A percentile compares a stretch with the other conserved stretches of the same genome.
phyloP scores from a whole-genome alignment of 1,140 invertebrate species.

The Drosophila arizonae region DNA sequence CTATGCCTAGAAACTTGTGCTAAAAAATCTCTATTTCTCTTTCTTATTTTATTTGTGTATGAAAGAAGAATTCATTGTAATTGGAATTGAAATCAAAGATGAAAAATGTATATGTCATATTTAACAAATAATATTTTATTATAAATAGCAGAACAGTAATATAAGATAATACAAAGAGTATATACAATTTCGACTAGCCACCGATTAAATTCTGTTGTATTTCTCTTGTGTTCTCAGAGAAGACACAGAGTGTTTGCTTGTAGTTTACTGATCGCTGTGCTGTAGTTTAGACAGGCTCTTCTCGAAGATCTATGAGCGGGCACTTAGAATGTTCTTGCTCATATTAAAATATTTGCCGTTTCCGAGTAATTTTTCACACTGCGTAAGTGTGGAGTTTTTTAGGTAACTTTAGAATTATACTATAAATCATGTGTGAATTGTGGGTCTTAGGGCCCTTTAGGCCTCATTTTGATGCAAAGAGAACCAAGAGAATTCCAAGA shows the following conservation, averaged over 20 bases:
- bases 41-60: too few species aligned
- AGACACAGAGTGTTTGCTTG: background rate
- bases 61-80: too few species aligned
- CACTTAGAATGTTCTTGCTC: background rate
- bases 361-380: conserved; percentile 7
- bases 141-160: too few species aligned
- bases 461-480: background rate
- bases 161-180: background rate
- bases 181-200: background rate
- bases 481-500: background rate
- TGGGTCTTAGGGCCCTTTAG: background rate
- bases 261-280: background rate
- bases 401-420: background rate
- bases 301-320: background rate
- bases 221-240: background rate
- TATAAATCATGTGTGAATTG: conserved; percentile 15
- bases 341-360: conserved; percentile 15
- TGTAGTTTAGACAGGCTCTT: background rate
- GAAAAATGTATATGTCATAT: too few species aligned
- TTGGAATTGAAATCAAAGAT: too few species aligned
- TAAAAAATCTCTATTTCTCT: too few species aligned
- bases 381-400: background rate
- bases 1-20: background rate
- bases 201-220: background rate
- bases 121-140: too few species aligned